Conservation (phyloP, 2,797 vertebrate genomes). For the Cirrhinus mrigala region DNA sequence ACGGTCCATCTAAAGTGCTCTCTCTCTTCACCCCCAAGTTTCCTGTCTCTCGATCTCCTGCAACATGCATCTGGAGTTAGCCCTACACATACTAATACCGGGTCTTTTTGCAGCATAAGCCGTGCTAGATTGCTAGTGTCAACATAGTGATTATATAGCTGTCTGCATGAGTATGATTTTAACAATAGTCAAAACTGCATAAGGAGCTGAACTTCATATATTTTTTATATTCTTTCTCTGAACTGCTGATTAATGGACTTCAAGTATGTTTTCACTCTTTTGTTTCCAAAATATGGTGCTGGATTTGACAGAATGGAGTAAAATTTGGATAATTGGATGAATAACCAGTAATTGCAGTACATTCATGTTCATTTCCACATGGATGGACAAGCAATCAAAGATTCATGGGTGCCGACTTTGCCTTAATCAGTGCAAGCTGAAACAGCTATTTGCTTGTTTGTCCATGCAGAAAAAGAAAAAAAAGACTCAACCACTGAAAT, state of each 20-base stretch:
- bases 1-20: slow-evolving; percentile 51
- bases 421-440: neutral
- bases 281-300: neutral
- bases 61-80: slow-evolving; percentile 19
- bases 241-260: neutral
- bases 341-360: neutral
- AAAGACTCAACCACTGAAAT: neutral
- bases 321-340: slow-evolving; percentile 22
- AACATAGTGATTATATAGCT: slow-evolving; percentile 8
- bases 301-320: neutral
- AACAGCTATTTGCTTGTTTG: slow-evolving; percentile 27
- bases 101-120: neutral
- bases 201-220: neutral
- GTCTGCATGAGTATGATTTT: neutral
- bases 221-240: neutral
- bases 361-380: slow-evolving; percentile 34
- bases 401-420: neutral
- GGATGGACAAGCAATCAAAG: neutral
- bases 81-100: slow-evolving; percentile 36
- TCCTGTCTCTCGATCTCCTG: slow-evolving; percentile 27
- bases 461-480: slow-evolving; percentile 16
- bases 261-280: neutral
- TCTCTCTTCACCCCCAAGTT: slow-evolving; percentile 41
- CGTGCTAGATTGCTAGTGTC: neutral
- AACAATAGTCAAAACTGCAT: neutral